Evolutionary conservation across 2,888 invertebrate genomes (phyloP).

Genomic region (Apantesis nais): DNA sequence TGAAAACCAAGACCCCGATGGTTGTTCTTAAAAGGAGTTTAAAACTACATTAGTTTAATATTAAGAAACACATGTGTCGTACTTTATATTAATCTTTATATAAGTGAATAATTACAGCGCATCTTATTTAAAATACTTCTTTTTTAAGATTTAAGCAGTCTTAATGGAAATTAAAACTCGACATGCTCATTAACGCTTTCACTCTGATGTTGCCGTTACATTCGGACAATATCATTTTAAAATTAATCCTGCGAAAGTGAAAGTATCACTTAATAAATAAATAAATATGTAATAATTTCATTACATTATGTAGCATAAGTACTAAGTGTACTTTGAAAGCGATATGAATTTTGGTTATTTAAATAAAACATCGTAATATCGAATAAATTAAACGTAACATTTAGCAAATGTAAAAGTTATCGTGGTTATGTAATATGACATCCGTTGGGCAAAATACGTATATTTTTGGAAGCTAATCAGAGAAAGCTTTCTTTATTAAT

Average conservation of each 20-base stretch:
- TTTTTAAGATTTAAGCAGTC: constrained; percentile 55
- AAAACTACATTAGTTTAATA: neutral
- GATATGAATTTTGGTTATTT: constrained; percentile 38
- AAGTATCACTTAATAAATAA: constrained; percentile 60
- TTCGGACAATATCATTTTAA: constrained; percentile 68
- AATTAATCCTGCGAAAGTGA: constrained; percentile 69
- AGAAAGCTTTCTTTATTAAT: constrained; percentile 38
- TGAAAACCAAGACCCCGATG: neutral
- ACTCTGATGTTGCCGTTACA: constrained; percentile 72
- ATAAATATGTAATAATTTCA: constrained; percentile 42
- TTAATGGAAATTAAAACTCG: constrained; percentile 75
- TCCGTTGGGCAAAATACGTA: constrained; percentile 18
- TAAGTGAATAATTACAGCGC: constrained; percentile 6
- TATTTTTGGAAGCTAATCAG: constrained; percentile 21
- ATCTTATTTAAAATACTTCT: constrained; percentile 33
- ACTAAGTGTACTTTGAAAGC: constrained; percentile 21
- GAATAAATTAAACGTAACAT: constrained; percentile 32
- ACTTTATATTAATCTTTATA: constrained; percentile 5
- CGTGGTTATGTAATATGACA: constrained; percentile 35
- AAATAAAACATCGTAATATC: constrained; percentile 37
- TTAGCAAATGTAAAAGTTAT: constrained; percentile 35
- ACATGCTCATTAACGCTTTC: constrained; percentile 78
- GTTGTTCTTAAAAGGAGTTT: neutral
- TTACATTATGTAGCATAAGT: constrained; percentile 29
- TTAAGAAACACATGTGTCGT: neutral